phyloP scores from a whole-genome alignment of 2,113 vertebrate genomes.

The Drymodes brunneopygia region DNA sequence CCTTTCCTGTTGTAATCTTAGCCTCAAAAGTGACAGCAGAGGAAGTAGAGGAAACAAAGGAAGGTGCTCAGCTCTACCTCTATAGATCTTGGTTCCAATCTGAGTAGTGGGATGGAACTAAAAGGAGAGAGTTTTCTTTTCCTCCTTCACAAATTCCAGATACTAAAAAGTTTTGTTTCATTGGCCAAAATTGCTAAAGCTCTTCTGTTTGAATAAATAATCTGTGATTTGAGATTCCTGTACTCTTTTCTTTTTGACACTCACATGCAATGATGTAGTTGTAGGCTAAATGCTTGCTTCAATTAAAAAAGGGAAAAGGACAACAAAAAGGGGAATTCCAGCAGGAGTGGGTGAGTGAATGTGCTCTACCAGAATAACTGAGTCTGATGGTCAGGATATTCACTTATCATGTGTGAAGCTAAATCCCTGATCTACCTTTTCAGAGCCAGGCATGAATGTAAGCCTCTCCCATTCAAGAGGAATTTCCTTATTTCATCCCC shows the following conservation, averaged over 20 bases:
- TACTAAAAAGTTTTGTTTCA: not conserved
- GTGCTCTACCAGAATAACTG: not conserved
- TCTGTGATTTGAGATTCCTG: not conserved
- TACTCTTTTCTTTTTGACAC: not conserved
- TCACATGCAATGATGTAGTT: not conserved
- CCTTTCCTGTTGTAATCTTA: not conserved
- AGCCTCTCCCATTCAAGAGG: not conserved
- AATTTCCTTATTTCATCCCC: not conserved
- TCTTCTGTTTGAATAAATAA: not conserved
- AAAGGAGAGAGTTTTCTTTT: not conserved
- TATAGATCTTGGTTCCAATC: not conserved
- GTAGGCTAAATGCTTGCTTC: not conserved
- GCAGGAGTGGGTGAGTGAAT: not conserved
- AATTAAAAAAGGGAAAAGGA: not conserved
- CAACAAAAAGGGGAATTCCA: not conserved
- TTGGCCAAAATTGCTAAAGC: not conserved
- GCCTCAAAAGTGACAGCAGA: not conserved
- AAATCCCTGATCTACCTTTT: not conserved
- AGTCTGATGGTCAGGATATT: not conserved
- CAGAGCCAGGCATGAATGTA: not conserved
- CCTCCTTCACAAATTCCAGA: not conserved
- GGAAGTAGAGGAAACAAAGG: not conserved
- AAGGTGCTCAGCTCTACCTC: not conserved
- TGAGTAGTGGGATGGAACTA: not conserved
- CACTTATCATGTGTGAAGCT: not conserved